Base-by-base conservation (phyloP, 1,140 invertebrate genomes). In the Hycleus phaleratus region DNA sequence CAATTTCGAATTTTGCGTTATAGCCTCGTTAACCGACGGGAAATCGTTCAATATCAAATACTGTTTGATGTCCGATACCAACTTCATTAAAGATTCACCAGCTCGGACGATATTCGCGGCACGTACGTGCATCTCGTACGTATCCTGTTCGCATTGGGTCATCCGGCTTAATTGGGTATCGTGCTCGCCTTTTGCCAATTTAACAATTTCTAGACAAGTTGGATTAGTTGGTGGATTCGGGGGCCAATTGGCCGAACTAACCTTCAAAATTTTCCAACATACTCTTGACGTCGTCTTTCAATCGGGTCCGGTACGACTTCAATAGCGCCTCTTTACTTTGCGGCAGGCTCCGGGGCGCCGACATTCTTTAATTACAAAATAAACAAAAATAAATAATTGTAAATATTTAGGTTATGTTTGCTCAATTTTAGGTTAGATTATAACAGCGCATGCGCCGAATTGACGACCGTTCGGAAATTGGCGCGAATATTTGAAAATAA, bases 31-130 rank as follows among this genome's bases (percentile, higher is more conserved):
- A 0, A 97, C 92, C 0, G 93, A 95, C 32, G 93, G 92, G 70
- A 97, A 97, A 74, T 98, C 95, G 76, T 97, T 97, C 8, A 98
- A 79, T 61, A 97, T 97, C 12, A 97, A 77, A 72, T 96, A 97
- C 67, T 97, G 94, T 71, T 97, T 97, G 10, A 98, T 91, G 72
- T 97, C 94, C 0, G 93, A 93, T 3, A 97, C 92, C 3, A 97
- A 77, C 75, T 97, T 97, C 88, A 97, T 95, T 9, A 97, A 73
- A 0, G 92, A 95, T 78, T 98, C 94, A 2, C 93, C 93, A 60
- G 95, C 95, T 68, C 94, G 77, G 0, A 96, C 91, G 70, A 97
- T 96, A 73, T 97, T 97, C 3, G 93, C 90, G 38, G 93, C 90
- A 71, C 94, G 78, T 0, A 97, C 93, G 77, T 95, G 90, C 91